phyloP scores from a whole-genome alignment of 2,888 invertebrate species.

The Gibbula magus region DNA sequence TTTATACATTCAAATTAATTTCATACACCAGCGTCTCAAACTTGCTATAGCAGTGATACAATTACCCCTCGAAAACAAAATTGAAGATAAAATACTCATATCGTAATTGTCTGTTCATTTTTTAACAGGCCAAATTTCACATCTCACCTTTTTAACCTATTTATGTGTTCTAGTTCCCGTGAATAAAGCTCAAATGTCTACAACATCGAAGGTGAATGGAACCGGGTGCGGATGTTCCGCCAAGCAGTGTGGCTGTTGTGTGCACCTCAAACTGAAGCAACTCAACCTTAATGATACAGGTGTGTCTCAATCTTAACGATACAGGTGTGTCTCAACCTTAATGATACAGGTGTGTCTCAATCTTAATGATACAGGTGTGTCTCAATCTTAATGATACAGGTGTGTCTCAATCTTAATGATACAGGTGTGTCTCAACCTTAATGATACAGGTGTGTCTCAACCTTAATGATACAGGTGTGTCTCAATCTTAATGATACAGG shows the following conservation, averaged over 20 bases:
- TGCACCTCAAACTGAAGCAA: conserved; percentile 56
- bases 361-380: background rate
- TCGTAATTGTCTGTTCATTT: too few relatives aligned
- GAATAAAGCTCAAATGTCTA: too few relatives aligned
- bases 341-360: background rate
- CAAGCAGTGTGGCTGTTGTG: conserved; percentile 70
- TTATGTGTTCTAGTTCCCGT: too few relatives aligned
- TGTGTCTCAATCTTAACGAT: conserved; percentile 40
- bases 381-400: background rate
- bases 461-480: background rate
- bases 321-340: conserved; percentile 43
- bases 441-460: background rate
- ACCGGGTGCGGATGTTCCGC: conserved; percentile 58
- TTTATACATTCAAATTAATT: too few relatives aligned
- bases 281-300: conserved; percentile 55
- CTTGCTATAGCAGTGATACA: too few relatives aligned
- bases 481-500: too few relatives aligned
- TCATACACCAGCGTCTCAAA: too few relatives aligned
- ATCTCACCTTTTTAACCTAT: too few relatives aligned
- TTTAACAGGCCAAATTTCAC: too few relatives aligned
- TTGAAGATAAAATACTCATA: too few relatives aligned
- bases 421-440: background rate
- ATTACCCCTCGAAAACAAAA: too few relatives aligned
- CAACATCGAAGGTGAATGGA: background rate
- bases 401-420: background rate